Evolutionary conservation across 2,113 vertebrate species (phyloP).

Genomic region (Carassius auratus): DNA sequence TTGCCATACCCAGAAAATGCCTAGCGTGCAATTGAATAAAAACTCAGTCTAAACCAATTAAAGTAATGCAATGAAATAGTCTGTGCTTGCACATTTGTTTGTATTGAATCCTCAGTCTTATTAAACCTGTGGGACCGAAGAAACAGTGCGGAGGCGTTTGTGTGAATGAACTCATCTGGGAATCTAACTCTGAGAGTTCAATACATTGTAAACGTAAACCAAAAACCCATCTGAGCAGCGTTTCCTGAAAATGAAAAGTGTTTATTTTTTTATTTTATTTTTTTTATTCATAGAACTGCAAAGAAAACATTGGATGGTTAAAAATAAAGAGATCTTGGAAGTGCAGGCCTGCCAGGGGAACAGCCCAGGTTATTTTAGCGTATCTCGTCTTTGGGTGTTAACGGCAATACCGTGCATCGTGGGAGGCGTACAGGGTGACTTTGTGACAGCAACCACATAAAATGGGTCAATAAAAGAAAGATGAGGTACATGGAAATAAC

Average conservation of each 20-base stretch:
- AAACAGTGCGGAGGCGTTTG: slow-evolving; percentile 18
- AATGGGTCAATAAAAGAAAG: slow-evolving; percentile 47
- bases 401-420: slow-evolving; percentile 23
- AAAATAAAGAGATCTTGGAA: slow-evolving; percentile 37
- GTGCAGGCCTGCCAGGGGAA: slow-evolving; percentile 43
- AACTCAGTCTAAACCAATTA: slow-evolving; percentile 15
- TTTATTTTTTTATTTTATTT: slow-evolving; percentile 18
- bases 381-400: slow-evolving; percentile 34
- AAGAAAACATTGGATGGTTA: slow-evolving; percentile 53
- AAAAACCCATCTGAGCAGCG: slow-evolving; percentile 31
- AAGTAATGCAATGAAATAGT: slow-evolving; percentile 18
- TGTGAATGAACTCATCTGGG: neutral
- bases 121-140: slow-evolving; percentile 43
- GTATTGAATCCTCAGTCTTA: slow-evolving; percentile 33
- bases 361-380: slow-evolving; percentile 39
- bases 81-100: slow-evolving; percentile 22
- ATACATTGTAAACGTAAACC: slow-evolving; percentile 27
- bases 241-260: slow-evolving; percentile 45
- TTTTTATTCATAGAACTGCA: slow-evolving; percentile 44
- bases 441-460: slow-evolving; percentile 38
- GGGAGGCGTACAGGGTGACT: slow-evolving; percentile 33
- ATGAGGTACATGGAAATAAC: slow-evolving; percentile 41
- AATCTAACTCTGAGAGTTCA: slow-evolving; percentile 35
- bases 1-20: slow-evolving; percentile 22
- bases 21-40: slow-evolving; percentile 26